phyloP scores from a whole-genome alignment of 2,113 vertebrate species.

The Melospiza georgiana region DNA sequence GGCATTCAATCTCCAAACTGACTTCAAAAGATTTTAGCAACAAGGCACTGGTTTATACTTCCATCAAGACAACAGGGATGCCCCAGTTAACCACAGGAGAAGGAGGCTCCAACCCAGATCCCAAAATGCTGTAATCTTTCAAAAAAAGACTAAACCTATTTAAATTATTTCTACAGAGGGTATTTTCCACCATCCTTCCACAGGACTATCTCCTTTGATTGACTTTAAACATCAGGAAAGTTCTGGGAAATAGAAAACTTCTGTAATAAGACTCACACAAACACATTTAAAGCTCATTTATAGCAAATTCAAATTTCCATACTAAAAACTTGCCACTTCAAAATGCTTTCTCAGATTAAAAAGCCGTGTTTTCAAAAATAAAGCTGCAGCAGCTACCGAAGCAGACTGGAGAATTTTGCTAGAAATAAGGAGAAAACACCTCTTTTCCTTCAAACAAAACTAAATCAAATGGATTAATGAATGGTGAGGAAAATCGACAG shows the following conservation, averaged over 20 bases:
- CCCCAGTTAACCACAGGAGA: neutral
- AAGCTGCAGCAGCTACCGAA: neutral
- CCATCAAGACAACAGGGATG: neutral
- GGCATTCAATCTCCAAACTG: neutral
- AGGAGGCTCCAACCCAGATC: neutral
- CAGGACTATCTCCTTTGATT: neutral
- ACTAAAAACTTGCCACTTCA: neutral
- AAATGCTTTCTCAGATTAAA: neutral
- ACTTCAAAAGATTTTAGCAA: conserved; percentile 3
- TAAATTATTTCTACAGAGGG: neutral
- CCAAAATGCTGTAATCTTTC: neutral
- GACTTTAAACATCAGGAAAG: neutral
- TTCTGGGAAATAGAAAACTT: neutral
- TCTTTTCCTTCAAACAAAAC: neutral
- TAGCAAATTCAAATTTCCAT: neutral
- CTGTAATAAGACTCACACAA: neutral
- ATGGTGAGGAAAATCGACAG: neutral
- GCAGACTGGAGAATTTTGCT: neutral
- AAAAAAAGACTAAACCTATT: neutral
- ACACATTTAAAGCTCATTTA: neutral
- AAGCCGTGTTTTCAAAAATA: neutral
- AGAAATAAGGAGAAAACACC: neutral
- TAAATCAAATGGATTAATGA: neutral
- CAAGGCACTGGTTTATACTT: neutral
- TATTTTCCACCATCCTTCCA: neutral